Conservation (phyloP, 2,888 invertebrate genomes). For the Sarcophaga subvicina region DNA sequence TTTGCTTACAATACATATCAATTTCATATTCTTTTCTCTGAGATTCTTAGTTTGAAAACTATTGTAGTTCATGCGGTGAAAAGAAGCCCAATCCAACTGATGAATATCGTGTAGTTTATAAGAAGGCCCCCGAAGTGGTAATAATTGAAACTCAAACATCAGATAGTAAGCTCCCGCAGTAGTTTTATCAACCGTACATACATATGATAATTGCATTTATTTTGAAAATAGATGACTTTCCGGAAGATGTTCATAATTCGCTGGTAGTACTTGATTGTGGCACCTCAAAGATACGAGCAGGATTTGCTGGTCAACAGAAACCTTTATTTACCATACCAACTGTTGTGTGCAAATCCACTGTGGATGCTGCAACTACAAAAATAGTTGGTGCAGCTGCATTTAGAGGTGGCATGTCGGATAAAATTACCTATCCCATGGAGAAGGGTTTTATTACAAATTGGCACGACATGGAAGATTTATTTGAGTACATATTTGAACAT, state of each 20-base stretch:
- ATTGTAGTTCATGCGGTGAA: slow-evolving; percentile 22
- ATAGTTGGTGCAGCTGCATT: slow-evolving; percentile 22
- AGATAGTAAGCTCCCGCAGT: slow-evolving; percentile 5
- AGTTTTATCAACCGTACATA: neutral
- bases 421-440: slow-evolving; percentile 34
- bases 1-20: neutral
- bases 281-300: slow-evolving; percentile 20
- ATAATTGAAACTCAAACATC: slow-evolving; percentile 45
- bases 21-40: neutral
- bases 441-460: slow-evolving; percentile 44
- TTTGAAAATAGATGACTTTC: neutral
- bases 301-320: slow-evolving; percentile 38
- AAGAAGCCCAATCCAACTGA: neutral
- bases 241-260: neutral
- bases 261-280: slow-evolving; percentile 34
- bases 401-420: neutral
- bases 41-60: neutral
- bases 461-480: slow-evolving; percentile 32
- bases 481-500: slow-evolving; percentile 25
- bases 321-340: slow-evolving; percentile 32
- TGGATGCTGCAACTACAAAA: slow-evolving; percentile 6
- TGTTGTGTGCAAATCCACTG: slow-evolving; percentile 13
- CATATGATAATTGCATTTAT: neutral
- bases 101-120: slow-evolving; percentile 13
- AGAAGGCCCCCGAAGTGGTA: slow-evolving; percentile 5